Evolutionary conservation across 2,113 vertebrate genomes (phyloP), one percentile per base, ranked within the genome.

Genomic region (Crocuta crocuta): DNA sequence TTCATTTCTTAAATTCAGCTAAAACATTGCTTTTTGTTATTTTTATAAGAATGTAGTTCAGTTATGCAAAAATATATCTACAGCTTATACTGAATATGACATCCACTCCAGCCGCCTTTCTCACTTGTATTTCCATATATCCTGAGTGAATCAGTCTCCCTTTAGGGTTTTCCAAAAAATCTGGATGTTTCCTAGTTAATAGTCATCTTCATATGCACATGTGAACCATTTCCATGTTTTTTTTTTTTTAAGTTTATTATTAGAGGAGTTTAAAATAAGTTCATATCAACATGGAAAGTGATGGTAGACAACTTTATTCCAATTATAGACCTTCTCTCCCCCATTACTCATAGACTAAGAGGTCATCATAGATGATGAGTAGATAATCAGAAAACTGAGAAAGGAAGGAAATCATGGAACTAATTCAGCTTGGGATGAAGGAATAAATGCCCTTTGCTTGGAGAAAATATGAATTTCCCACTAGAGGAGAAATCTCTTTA

Each of bases 221-320:
- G 10, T 73, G 48, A 86, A 87, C 5, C 7, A 53, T 76, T 89
- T 96, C 35, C 10, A 48, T 53, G 31, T 13, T 80, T 92, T 87
- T 12, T 91, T 91, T 91, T 92, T 10, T 92, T 10, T 92, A 91
- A 55, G 45, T 80, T 89, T 92, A 91, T 89, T 92, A 80, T 92
- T 89, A 58, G 55, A 48, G 24, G 23, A 80, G 15, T 71, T 94
- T 89, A 89, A 12, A 66, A 78, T 73, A 92, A 70, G 10, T 97
- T 84, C 33, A 83, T 31, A 79, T 23, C 53, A 50, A 58, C 55
- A 55, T 73, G 48, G 31, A 94, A 94, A 91, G 24, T 91, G 33
- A 48, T 39, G 66, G 9, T 63, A 89, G 73, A 81, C 23, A 94
- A 87, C 13, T 78, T 94, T 78, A 26, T 55, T 78, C 31, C 7